Evolutionary conservation across 2,888 invertebrate species (phyloP).

Genomic region (Marronus borbonicus): DNA sequence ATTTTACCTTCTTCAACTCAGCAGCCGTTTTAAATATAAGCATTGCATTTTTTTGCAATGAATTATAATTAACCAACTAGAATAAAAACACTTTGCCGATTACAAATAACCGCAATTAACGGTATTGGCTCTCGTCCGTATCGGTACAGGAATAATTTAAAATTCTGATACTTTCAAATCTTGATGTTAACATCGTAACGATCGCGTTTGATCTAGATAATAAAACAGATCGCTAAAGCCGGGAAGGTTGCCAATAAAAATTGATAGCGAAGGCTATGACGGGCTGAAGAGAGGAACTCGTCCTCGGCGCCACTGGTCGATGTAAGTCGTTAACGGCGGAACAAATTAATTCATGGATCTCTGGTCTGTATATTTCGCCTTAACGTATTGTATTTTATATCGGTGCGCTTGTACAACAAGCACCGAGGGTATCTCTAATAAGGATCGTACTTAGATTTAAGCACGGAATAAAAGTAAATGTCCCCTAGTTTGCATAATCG

Average conservation of each 20-base stretch:
- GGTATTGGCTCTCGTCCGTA: neutral
- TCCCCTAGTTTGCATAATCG: constrained; percentile 60
- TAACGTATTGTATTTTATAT: constrained; percentile 50
- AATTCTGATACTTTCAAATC: constrained; percentile 4
- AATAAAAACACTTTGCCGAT: too few relatives aligned
- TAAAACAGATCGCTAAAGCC: neutral
- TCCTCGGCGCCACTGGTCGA: constrained; percentile 35
- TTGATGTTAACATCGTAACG: neutral
- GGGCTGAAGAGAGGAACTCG: constrained; percentile 1
- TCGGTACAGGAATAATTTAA: neutral
- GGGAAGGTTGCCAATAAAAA: constrained; percentile 14
- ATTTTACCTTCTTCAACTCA: too few relatives aligned
- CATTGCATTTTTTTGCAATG: too few relatives aligned
- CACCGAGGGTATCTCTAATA: constrained; percentile 52
- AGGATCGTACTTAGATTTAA: constrained; percentile 57
- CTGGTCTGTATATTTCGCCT: constrained; percentile 43
- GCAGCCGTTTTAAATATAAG: too few relatives aligned
- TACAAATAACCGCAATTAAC: too few relatives aligned
- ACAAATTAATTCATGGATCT: constrained; percentile 50
- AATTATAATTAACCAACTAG: too few relatives aligned
- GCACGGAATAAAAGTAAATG: constrained; percentile 59
- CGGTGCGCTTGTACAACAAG: constrained; percentile 49
- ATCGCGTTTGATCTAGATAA: constrained; percentile 19
- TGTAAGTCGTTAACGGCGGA: constrained; percentile 39
- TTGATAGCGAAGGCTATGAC: constrained; percentile 7